phyloP scores from a whole-genome alignment of 2,888 invertebrate genomes.

The Imbricaverruca yamaguchii region DNA sequence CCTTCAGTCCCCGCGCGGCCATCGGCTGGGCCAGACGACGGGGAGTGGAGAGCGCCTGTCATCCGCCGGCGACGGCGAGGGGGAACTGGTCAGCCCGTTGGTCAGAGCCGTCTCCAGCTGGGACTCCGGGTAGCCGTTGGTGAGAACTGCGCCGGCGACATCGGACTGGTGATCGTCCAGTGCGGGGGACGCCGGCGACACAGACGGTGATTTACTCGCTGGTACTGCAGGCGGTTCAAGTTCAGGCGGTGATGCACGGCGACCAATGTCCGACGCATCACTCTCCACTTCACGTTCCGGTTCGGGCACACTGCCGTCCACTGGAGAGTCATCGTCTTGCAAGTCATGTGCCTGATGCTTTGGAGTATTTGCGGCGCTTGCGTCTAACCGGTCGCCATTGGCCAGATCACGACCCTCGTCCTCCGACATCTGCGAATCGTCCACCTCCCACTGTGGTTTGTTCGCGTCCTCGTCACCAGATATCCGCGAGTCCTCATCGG shows the following conservation, averaged over 20 bases:
- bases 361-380: no score
- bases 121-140: not conserved
- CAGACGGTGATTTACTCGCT: not conserved
- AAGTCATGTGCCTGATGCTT: not conserved
- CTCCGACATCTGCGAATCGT: not conserved
- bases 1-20: not conserved
- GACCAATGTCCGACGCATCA: not conserved
- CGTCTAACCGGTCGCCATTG: no score
- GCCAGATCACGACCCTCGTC: not conserved
- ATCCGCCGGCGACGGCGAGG: not conserved
- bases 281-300: not conserved
- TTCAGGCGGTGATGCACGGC: not conserved
- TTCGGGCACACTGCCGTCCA: not conserved
- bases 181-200: not conserved
- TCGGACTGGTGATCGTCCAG: not conserved
- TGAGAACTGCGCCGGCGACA: not conserved
- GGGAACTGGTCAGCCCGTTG: not conserved
- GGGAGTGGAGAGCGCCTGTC: not conserved
- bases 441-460: no score
- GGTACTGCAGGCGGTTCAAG: not conserved
- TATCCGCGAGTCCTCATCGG: not conserved
- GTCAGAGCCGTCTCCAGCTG: not conserved
- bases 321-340: not conserved
- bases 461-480: not conserved
- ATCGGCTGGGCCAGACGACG: not conserved